phyloP scores from a whole-genome alignment of 1,140 invertebrate species.

The Drosophila ohnishii region DNA sequence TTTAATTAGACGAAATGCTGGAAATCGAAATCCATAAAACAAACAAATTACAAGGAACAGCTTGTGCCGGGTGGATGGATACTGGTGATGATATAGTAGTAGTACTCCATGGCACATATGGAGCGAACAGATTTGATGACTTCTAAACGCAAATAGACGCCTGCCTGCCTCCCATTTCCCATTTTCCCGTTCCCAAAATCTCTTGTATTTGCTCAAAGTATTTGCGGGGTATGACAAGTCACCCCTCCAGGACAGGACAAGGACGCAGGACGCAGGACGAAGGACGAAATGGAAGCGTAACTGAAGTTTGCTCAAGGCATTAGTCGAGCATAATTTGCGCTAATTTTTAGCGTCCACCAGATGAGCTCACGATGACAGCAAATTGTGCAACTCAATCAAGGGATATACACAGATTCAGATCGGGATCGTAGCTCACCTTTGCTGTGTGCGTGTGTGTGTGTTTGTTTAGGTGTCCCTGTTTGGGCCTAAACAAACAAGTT shows the following conservation, averaged over 20 bases:
- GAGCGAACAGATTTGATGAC: constrained; percentile 39
- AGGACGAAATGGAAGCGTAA: constrained; percentile 1
- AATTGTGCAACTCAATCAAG: constrained; percentile 63
- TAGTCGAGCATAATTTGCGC: constrained; percentile 77
- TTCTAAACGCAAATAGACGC: constrained; percentile 45
- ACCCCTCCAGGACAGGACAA: constrained; percentile 29
- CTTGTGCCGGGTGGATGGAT: constrained; percentile 27
- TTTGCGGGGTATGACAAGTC: constrained; percentile 48
- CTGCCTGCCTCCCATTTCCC: background rate
- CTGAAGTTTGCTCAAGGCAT: constrained; percentile 66
- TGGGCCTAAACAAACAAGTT: constrained; percentile 63
- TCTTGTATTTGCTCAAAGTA: constrained; percentile 36
- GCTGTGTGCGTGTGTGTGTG: background rate
- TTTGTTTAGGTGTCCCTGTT: constrained; percentile 34
- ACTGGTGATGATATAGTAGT: constrained; percentile 9
- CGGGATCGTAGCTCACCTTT: constrained; percentile 20
- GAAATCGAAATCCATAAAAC: constrained; percentile 68
- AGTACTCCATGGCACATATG: constrained; percentile 25
- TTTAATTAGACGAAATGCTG: constrained; percentile 75
- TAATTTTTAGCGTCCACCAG: constrained; percentile 61
- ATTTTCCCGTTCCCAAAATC: constrained; percentile 6
- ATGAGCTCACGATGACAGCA: constrained; percentile 42
- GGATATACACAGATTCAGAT: constrained; percentile 2
- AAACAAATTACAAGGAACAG: constrained; percentile 76
- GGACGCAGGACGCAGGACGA: background rate